phyloP scores from a whole-genome alignment of 2,113 vertebrate genomes.

The Danio rerio region DNA sequence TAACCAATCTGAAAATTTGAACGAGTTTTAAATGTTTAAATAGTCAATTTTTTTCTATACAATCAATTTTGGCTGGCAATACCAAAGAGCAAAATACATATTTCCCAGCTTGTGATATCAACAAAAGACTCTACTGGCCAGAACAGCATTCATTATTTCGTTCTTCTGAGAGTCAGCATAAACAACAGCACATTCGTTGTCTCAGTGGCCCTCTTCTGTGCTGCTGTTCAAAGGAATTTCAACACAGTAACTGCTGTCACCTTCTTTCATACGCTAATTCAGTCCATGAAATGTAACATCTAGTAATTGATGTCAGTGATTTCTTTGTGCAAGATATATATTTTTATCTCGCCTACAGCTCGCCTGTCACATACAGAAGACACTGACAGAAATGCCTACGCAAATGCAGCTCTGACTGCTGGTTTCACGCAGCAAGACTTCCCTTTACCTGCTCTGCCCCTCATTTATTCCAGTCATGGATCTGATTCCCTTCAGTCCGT shows the following conservation, averaged over 20 bases:
- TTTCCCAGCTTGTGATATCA: not conserved
- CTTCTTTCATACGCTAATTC: not conserved
- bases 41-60: no score
- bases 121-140: not conserved
- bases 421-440: not conserved
- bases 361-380: not conserved
- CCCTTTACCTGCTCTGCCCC: not conserved
- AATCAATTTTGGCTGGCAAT: not conserved
- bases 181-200: not conserved
- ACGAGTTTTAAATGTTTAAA: no score
- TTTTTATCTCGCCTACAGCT: constrained; percentile 6
- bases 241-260: not conserved
- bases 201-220: not conserved
- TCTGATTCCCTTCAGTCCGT: not conserved
- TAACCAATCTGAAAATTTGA: not conserved
- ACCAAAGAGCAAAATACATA: not conserved
- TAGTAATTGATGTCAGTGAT: constrained; percentile 7
- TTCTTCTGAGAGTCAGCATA: not conserved
- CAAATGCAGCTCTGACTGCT: constrained; percentile 4
- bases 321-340: not conserved
- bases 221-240: not conserved
- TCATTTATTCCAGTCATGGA: not conserved
- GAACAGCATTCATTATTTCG: not conserved
- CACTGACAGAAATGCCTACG: constrained; percentile 13
- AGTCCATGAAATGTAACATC: not conserved